Percentiles rank a stretch among this genome's conserved stretches.
Evolutionary conservation across 2,113 vertebrate species (phyloP).

Genomic region (Colinus virginianus): DNA sequence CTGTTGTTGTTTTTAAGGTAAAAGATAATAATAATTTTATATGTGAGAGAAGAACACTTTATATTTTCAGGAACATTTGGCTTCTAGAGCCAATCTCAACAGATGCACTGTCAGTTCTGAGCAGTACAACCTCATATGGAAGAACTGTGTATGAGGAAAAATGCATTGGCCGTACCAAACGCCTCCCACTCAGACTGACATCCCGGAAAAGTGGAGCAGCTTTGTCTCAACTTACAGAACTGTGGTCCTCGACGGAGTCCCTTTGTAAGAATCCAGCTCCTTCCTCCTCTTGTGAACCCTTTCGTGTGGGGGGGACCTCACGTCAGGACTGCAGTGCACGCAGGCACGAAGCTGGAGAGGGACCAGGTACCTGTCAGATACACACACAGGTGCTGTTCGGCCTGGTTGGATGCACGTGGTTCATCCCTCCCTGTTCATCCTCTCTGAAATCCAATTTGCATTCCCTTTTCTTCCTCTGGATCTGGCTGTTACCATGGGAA

Average conservation of each 20-base stretch:
- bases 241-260: not conserved
- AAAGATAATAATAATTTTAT: not conserved
- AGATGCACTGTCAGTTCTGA: constrained; percentile 38
- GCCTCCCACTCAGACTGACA: not conserved
- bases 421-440: not conserved
- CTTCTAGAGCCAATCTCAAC: constrained; percentile 42
- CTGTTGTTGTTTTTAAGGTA: not conserved
- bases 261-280: not conserved
- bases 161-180: not conserved
- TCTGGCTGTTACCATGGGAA: constrained; percentile 94
- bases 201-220: not conserved
- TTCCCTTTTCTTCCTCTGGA: constrained; percentile 87
- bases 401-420: not conserved
- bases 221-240: not conserved
- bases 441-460: constrained; percentile 85
- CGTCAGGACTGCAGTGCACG: too few species aligned
- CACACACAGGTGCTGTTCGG: not conserved
- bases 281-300: not conserved
- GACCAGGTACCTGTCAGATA: accelerated
- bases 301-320: accelerated
- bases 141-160: constrained; percentile 7
- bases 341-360: not conserved
- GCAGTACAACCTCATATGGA: not conserved
- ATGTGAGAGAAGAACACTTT: not conserved
- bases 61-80: constrained; percentile 22